These are phyloP conservation scores for Chymomyza caudatula DNA, from an alignment of 2,888 invertebrate species.

Conservation along the genomic window DNA sequence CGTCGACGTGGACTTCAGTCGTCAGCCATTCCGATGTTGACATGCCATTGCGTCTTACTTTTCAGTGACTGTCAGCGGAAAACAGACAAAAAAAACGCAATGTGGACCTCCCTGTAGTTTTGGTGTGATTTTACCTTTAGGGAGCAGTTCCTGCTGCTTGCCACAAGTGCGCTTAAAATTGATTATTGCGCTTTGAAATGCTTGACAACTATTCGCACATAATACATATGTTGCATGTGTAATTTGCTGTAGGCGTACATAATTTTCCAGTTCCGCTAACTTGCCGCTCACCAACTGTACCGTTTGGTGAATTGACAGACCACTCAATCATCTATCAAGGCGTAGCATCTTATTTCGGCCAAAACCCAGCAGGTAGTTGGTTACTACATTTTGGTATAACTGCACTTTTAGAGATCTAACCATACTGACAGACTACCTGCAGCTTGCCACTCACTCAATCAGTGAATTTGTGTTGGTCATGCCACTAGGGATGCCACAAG, in stretches of 20 bases:
- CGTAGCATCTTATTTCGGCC: constrained; percentile 36
- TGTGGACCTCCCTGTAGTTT: constrained; percentile 53
- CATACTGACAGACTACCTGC: background rate
- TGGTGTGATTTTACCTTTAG: background rate
- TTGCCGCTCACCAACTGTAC: constrained; percentile 28
- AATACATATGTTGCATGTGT: constrained; percentile 10
- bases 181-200: constrained; percentile 56
- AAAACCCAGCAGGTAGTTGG: constrained; percentile 37
- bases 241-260: constrained; percentile 21
- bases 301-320: constrained; percentile 5
- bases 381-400: background rate
- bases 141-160: constrained; percentile 21
- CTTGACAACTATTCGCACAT: constrained; percentile 3
- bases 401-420: background rate
- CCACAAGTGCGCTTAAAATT: constrained; percentile 49
- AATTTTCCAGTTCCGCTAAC: constrained; percentile 34
- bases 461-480: constrained; percentile 25
- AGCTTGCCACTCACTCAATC: constrained; percentile 50
- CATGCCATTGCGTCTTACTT: constrained; percentile 42
- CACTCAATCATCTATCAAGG: constrained; percentile 52
- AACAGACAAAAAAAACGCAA: constrained; percentile 30
- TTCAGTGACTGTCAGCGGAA: constrained; percentile 26
- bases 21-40: constrained; percentile 35
- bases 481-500: background rate
- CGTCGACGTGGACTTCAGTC: constrained; percentile 13